Conservation (phyloP, 2,113 vertebrate species). For the Thomomys bottae region DNA sequence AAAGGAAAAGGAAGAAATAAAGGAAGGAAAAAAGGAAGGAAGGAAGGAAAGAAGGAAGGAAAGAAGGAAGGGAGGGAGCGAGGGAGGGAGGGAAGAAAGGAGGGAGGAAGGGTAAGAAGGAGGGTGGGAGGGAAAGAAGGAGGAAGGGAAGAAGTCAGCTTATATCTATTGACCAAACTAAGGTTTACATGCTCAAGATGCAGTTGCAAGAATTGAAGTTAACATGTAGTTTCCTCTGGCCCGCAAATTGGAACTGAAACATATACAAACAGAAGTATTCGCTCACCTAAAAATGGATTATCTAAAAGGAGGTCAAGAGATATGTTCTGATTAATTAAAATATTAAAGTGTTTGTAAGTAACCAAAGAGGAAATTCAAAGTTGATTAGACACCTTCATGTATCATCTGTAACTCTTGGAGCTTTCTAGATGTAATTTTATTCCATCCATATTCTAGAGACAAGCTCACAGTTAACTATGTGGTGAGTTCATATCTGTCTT, state of each 20-base stretch:
- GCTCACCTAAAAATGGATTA: background rate
- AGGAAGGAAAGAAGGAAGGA: background rate
- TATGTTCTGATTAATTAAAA: background rate
- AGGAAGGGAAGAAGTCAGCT: background rate
- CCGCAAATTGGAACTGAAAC: background rate
- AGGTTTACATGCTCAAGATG: background rate
- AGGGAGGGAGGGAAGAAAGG: too few relatives aligned
- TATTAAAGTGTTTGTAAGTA: constrained; percentile 12
- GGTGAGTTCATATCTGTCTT: constrained; percentile 23
- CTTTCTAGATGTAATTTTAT: background rate
- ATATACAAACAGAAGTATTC: constrained; percentile 17
- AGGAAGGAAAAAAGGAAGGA: too few relatives aligned
- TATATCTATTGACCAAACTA: background rate
- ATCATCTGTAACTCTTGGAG: background rate
- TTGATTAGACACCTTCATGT: background rate
- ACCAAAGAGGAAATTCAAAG: background rate
- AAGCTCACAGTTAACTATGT: background rate
- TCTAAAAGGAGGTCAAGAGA: background rate
- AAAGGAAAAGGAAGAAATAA: background rate
- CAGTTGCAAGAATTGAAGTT: background rate
- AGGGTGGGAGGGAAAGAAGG: too few relatives aligned
- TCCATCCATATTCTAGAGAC: background rate
- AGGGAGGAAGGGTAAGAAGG: too few relatives aligned
- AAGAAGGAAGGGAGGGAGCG: too few relatives aligned
- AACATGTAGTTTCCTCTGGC: background rate